Conservation (phyloP, 2,797 vertebrate genomes). For the Intellagama lesueurii region DNA sequence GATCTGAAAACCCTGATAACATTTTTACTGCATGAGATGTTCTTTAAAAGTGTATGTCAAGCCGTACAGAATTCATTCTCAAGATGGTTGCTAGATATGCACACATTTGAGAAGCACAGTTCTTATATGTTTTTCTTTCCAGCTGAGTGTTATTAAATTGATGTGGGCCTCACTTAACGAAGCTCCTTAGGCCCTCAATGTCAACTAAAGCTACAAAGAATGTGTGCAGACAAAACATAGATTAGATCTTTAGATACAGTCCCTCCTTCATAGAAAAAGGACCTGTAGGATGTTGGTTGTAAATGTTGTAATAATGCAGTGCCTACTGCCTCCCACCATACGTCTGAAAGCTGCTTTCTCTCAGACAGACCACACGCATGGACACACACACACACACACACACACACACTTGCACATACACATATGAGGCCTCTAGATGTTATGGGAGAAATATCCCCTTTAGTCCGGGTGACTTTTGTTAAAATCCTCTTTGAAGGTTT, state of each 20-base stretch:
- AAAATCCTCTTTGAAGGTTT: constrained; percentile 68
- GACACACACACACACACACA: constrained; percentile 45
- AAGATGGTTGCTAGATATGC: background rate
- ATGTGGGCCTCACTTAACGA: background rate
- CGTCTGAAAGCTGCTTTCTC: constrained; percentile 70
- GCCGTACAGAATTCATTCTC: background rate
- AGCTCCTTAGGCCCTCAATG: background rate
- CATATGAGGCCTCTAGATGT: constrained; percentile 54
- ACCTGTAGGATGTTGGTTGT: constrained; percentile 59
- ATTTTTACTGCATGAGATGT: background rate
- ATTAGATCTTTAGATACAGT: constrained; percentile 61
- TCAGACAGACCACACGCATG: constrained; percentile 20
- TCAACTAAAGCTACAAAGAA: constrained; percentile 21
- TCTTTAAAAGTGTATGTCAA: background rate
- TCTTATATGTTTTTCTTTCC: background rate
- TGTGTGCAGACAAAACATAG: constrained; percentile 65
- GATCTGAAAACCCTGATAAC: background rate
- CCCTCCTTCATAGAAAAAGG: constrained; percentile 53
- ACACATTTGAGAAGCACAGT: background rate
- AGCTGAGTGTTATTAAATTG: background rate
- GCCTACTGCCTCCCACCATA: constrained; percentile 54
- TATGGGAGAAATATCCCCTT: constrained; percentile 62
- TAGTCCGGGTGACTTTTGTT: constrained; percentile 58
- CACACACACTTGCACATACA: constrained; percentile 56
- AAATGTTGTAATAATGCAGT: constrained; percentile 69